Evolutionary conservation across 2,113 vertebrate species (phyloP).

Genomic region (Caranx melampygus): DNA sequence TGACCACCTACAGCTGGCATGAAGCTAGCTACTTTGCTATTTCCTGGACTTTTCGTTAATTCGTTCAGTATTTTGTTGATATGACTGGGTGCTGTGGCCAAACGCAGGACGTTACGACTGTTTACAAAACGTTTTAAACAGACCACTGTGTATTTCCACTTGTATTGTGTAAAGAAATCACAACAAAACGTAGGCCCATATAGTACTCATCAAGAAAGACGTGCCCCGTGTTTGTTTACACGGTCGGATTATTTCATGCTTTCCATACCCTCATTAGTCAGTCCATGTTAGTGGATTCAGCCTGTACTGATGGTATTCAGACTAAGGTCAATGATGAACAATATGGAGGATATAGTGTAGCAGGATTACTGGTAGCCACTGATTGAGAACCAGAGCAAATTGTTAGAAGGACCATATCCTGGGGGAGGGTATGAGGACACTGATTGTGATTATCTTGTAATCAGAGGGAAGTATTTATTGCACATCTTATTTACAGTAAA

Average conservation of each 20-base stretch:
- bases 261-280: background rate
- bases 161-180: background rate
- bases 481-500: conserved; percentile 50
- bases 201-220: conserved; percentile 18
- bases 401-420: conserved; percentile 7
- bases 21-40: too few species aligned
- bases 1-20: too few species aligned
- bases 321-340: conserved; percentile 35
- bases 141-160: background rate
- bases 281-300: conserved; percentile 35
- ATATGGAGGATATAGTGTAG: conserved; percentile 12
- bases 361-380: conserved; percentile 27
- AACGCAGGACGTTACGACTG: too few species aligned
- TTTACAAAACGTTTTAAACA: background rate
- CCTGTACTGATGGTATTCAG: conserved; percentile 7
- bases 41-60: too few species aligned
- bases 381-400: conserved; percentile 59
- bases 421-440: background rate
- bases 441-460: conserved; percentile 30
- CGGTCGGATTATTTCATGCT: background rate
- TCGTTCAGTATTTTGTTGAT: too few species aligned
- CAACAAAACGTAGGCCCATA: background rate
- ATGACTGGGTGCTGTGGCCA: too few species aligned
- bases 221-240: conserved; percentile 9
- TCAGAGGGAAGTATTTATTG: conserved; percentile 46